Evolutionary conservation across 23 tunicate genomes (phyloP), one percentile per base, ranked within the genome.

Genomic region (Ciona savignyi): DNA sequence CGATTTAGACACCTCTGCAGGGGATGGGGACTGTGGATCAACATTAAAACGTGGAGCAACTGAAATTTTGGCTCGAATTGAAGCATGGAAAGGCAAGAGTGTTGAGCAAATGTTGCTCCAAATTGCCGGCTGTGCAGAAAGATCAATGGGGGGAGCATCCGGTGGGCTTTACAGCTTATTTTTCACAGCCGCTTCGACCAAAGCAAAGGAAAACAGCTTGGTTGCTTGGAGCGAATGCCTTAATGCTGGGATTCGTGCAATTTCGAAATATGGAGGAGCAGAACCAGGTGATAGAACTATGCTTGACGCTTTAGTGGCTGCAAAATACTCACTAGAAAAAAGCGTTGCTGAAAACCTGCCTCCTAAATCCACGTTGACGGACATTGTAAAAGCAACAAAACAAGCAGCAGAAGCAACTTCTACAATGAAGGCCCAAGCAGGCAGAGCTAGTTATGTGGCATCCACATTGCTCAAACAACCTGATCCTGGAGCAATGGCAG

Each of bases 11-110:
- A 72, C 92, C 4, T 34, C 78, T 1, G 70, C 88, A 34, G 99
- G 99, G 15, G 99, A 95, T 80, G 99, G 96, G 21, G 99, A 95
- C 85, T 95, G 99, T 84, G 99, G 99, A 30, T 75, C 96, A 1
- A 95, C 99, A 2, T 68, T 88, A 48, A 84, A 83, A 65, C 80
- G 90, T 3, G 99, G 99, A 20, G 88, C 98, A 60, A 62, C 74
- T 25, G 80, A 67, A n/a, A 66, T 88, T 30, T 32, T 88, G 29
- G 62, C 80, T 4, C 71, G 71, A 67, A 19, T 71, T 25, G 49
- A 63, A 21, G 4, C 77, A 4, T 70, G 81, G 77, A 82, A 69
- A 62, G 32, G 32, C 22, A n/a, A 32, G 25, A 65, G 34, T 33
- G 34, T 88, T 6, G 49, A 32, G 0, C 35, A 67, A 6, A 72